Conservation (phyloP, 2,888 invertebrate species). For the Idaea aversata region DNA sequence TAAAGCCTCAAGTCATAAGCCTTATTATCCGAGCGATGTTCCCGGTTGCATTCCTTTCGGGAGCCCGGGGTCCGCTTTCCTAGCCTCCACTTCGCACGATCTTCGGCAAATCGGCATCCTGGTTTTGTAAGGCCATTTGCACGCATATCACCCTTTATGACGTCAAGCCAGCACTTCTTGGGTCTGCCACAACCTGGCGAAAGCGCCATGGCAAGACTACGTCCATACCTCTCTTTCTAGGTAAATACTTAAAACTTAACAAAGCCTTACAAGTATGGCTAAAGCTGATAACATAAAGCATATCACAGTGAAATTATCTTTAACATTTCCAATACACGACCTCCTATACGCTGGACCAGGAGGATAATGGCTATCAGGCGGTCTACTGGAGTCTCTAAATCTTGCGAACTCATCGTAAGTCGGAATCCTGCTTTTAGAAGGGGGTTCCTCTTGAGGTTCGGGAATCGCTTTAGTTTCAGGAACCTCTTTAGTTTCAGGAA, state of each 20-base stretch:
- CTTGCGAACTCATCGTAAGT: constrained; percentile 47
- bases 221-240: neutral
- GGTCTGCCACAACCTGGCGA: too few species aligned
- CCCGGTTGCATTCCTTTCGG: too few species aligned
- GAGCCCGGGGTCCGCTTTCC: too few species aligned
- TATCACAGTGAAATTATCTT: constrained; percentile 13
- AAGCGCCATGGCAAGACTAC: too few species aligned
- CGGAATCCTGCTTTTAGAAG: constrained; percentile 39
- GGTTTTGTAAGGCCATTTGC: too few species aligned
- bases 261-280: neutral
- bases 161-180: too few species aligned
- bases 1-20: too few species aligned
- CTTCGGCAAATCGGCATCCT: too few species aligned
- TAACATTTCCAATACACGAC: constrained; percentile 13
- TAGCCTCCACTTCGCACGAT: too few species aligned
- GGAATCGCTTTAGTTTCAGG: constrained; percentile 12
- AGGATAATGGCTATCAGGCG: constrained; percentile 48
- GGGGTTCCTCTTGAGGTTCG: constrained; percentile 18
- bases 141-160: too few species aligned
- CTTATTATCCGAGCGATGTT: too few species aligned
- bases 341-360: constrained; percentile 30
- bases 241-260: neutral
- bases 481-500: constrained; percentile 10
- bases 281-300: neutral
- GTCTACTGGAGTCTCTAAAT: constrained; percentile 44